Percentiles rank a stretch among this genome's conserved stretches.
phyloP scores from a whole-genome alignment of 1,140 invertebrate species.

The Physella acuta region DNA sequence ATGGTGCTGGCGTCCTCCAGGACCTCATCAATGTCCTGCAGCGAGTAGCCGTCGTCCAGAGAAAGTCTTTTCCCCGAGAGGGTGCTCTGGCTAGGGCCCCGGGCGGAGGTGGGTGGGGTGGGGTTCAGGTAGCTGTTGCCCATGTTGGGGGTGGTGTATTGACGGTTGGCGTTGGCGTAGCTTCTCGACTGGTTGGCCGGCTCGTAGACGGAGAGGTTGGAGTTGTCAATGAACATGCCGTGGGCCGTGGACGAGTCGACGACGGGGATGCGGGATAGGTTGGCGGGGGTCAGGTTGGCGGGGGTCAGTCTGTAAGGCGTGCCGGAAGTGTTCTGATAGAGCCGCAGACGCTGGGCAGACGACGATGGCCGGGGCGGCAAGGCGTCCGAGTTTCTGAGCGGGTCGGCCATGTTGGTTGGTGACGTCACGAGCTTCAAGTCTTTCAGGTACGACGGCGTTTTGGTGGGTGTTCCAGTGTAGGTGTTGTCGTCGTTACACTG shows the following conservation, averaged over 20 bases:
- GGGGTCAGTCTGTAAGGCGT: conserved; percentile 2
- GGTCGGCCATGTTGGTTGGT: neutral
- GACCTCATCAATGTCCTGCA: conserved; percentile 45
- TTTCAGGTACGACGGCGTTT: neutral
- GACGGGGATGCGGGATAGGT: neutral
- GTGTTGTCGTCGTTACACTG: too few species aligned
- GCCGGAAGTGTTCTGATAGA: neutral
- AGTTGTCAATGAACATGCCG: too few species aligned
- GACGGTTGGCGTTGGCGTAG: too few species aligned
- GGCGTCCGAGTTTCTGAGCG: neutral
- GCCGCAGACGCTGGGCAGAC: neutral
- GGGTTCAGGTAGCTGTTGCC: too few species aligned
- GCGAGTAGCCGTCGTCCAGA: conserved; percentile 38
- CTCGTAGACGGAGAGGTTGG: neutral
- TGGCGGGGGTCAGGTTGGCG: conserved; percentile 31
- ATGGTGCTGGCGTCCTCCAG: conserved; percentile 29
- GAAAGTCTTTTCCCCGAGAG: too few species aligned
- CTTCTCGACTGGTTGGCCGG: neutral
- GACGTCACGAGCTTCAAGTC: neutral
- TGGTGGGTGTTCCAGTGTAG: neutral
- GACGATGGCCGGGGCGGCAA: neutral
- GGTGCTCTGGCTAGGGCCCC: too few species aligned
- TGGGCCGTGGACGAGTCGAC: neutral
- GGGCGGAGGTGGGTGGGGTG: too few species aligned
- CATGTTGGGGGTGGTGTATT: too few species aligned